Evolutionary conservation across 2,797 vertebrate genomes (phyloP).

Genomic region (Coilia nasus): DNA sequence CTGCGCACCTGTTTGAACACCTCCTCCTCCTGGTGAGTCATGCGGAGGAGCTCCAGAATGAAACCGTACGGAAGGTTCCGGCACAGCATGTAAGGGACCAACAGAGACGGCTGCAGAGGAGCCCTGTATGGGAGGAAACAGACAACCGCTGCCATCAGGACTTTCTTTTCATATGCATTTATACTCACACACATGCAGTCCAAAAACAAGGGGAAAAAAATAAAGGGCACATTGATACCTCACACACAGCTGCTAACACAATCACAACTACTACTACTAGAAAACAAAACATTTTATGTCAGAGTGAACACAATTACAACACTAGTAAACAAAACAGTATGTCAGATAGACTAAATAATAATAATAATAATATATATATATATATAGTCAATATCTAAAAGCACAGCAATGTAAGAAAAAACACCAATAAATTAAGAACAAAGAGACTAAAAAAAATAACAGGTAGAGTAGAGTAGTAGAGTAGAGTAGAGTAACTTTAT

Average conservation of each 20-base stretch:
- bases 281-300: background rate
- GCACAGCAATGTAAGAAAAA: background rate
- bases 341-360: too few species aligned
- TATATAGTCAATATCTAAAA: background rate
- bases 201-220: background rate
- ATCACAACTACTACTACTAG: background rate
- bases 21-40: slow-evolving; percentile 95
- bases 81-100: slow-evolving; percentile 98
- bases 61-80: slow-evolving; percentile 97
- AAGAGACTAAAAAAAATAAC: background rate
- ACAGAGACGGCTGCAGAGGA: slow-evolving; percentile 88
- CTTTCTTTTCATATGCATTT: background rate
- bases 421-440: background rate
- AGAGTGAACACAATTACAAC: background rate
- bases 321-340: background rate
- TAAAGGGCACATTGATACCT: background rate
- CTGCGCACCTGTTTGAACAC: slow-evolving; percentile 88
- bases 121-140: slow-evolving; percentile 71
- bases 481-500: too few species aligned
- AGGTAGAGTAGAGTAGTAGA: too few species aligned
- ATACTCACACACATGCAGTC: background rate
- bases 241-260: background rate
- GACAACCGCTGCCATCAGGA: background rate
- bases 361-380: too few species aligned
- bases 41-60: slow-evolving; percentile 95